Base-by-base conservation (phyloP, 1,140 invertebrate species). In the Sipha flava region DNA sequence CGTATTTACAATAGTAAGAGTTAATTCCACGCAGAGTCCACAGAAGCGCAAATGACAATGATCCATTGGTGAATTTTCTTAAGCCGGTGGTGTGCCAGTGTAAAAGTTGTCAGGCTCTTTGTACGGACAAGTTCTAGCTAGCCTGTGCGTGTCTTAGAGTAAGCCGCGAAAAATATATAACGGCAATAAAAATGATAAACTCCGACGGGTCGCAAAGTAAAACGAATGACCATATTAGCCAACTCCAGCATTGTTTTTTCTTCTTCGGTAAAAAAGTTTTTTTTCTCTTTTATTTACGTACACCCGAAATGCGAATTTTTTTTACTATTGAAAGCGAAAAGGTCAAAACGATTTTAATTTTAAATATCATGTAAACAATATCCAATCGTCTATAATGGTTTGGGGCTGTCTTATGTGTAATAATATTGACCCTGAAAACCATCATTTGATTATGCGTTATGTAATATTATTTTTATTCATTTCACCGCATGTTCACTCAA, bases 161-260 rank as follows among this genome's bases (percentile, higher is more conserved):
- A 77, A 77, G 52, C 73, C 23, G 73, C n/a, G 21, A 59, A 59
- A 59, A 59, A 77, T 77, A 57, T 77, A 77, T 26, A 40, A 77
- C 49, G 73, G 73, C 52, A 77, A 77, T 77, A 77, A 77, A 77
- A 77, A 77, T 77, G 73, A 77, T 77, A 77, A 77, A 77, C 52
- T 43, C 49, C 49, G 73, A 77, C 49, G 73, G 34, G 49, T 16
- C 21, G 47, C 18, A 75, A 75, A 75, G 72, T 75, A 75, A 75
- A 75, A 75, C 72, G 47, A 75, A 75, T 75, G 72, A 37, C 49
- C 72, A 34, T 37, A n/a, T 75, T 57, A 31, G 45, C 68, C 68
- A 12, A 26, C 12, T 66, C 21, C 1, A 14, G 43, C 26, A 29
- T 47, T 29, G 7, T 45, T 70, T 70, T 47, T 70, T 47, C 23